Evolutionary conservation across 2,113 vertebrate genomes (phyloP).

Genomic region (Gymnocephalus cernua): DNA sequence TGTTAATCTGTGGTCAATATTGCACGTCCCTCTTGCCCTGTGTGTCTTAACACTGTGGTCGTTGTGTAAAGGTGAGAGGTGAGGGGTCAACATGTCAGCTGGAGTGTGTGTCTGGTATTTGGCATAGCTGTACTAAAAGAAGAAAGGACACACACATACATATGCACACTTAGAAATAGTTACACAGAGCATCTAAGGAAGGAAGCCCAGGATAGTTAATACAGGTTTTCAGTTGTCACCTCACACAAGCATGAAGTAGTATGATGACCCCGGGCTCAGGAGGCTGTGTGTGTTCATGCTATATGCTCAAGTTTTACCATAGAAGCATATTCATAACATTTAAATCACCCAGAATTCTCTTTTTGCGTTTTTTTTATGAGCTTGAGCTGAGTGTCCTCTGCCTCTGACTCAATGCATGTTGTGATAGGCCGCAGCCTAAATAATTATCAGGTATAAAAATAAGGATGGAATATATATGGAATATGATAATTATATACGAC

Average conservation of each 20-base stretch:
- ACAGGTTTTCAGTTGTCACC: neutral
- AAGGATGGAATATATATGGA: neutral
- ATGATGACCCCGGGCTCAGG: neutral
- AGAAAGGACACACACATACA: neutral
- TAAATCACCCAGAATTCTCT: neutral
- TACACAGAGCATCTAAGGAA: neutral
- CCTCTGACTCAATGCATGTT: neutral
- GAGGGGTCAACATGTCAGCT: conserved; percentile 80
- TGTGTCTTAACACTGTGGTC: conserved; percentile 63
- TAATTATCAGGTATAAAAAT: neutral
- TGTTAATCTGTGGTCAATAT: conserved; percentile 29
- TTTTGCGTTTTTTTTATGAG: neutral
- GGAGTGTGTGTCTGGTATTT: conserved; percentile 83
- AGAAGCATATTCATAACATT: neutral
- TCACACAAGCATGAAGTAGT: conserved; percentile 10
- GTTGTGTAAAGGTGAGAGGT: conserved; percentile 79
- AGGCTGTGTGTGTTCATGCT: neutral
- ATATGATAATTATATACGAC: neutral
- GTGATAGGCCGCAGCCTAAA: neutral
- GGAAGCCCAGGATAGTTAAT: neutral
- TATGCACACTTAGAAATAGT: neutral
- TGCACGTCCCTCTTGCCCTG: conserved; percentile 17
- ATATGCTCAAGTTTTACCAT: neutral
- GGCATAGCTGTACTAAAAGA: conserved; percentile 65
- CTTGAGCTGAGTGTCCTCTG: neutral